These are phyloP conservation scores for Drosophila bunnanda DNA, from an alignment of 2,888 invertebrate genomes.

Conservation along the genomic window DNA sequence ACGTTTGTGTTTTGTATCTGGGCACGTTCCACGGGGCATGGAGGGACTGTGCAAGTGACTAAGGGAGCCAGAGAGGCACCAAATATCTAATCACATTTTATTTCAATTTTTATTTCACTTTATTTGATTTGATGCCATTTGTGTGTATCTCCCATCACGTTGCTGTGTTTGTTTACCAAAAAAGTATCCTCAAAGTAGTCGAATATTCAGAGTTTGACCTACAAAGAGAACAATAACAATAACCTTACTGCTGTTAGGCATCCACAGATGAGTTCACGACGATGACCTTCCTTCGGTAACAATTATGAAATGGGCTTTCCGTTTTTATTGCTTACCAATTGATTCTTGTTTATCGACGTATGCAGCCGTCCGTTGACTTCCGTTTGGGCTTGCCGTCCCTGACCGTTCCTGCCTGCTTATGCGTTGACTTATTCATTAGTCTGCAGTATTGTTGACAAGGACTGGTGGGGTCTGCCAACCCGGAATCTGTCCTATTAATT, in stretches of 20 bases:
- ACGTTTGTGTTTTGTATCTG: slow-evolving; percentile 53
- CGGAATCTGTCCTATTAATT: slow-evolving; percentile 43
- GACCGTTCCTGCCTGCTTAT: neutral
- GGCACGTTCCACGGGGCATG: slow-evolving; percentile 20
- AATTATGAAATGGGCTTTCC: slow-evolving; percentile 10
- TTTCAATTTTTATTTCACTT: slow-evolving; percentile 73
- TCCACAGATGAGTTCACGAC: neutral
- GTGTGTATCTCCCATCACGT: slow-evolving; percentile 31
- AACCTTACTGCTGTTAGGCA: neutral
- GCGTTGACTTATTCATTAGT: slow-evolving; percentile 60
- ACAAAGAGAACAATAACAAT: slow-evolving; percentile 2
- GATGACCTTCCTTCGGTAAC: neutral
- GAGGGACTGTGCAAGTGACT: neutral
- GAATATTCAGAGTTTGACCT: slow-evolving; percentile 1
- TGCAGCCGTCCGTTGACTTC: slow-evolving; percentile 28
- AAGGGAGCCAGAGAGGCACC: slow-evolving; percentile 11
- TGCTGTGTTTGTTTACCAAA: neutral
- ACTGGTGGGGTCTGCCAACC: neutral
- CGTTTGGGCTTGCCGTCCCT: slow-evolving; percentile 2
- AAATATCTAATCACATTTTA: slow-evolving; percentile 70
- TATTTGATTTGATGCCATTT: slow-evolving; percentile 68
- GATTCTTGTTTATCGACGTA: slow-evolving; percentile 69
- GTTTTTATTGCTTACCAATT: slow-evolving; percentile 52
- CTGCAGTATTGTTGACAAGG: slow-evolving; percentile 62
- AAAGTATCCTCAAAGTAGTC: neutral